These are phyloP conservation scores for Labeo rohita DNA, from an alignment of 2,113 vertebrate genomes.

Conservation along the genomic window DNA sequence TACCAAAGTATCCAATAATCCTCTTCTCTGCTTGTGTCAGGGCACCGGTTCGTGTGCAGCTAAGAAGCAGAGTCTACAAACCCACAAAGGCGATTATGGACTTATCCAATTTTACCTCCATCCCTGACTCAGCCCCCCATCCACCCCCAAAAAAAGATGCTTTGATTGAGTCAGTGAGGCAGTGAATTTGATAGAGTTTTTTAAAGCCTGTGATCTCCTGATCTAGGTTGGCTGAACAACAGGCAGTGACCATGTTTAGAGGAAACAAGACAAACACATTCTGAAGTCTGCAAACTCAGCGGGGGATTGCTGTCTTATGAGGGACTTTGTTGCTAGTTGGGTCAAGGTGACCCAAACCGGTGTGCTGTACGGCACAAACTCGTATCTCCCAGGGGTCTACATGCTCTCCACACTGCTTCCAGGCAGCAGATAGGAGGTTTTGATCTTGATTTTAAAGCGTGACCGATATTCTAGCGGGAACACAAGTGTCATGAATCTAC, in stretches of 20 bases:
- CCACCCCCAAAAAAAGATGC: conserved; percentile 20
- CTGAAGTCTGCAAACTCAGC: conserved; percentile 28
- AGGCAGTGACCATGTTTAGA: conserved; percentile 22
- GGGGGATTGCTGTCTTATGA: conserved; percentile 21
- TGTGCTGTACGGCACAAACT: conserved; percentile 10
- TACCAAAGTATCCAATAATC: conserved; percentile 48
- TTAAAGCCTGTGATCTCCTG: conserved; percentile 26
- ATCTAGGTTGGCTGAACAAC: conserved; percentile 43
- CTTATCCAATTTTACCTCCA: conserved; percentile 56
- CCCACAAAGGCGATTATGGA: conserved; percentile 56
- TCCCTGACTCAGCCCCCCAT: conserved; percentile 40
- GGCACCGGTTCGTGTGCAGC: conserved; percentile 35
- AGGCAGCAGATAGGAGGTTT: conserved; percentile 16
- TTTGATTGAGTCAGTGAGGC: conserved; percentile 48
- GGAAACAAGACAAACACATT: conserved; percentile 38
- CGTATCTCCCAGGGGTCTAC: conserved; percentile 9
- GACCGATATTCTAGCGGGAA: conserved; percentile 11
- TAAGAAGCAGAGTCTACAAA: conserved; percentile 51
- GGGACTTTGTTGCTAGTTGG: conserved; percentile 29
- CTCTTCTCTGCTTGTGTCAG: conserved; percentile 35
- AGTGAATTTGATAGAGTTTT: conserved; percentile 52
- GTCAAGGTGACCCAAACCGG: conserved; percentile 54
- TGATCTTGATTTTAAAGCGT: conserved; percentile 5
- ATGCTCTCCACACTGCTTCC: conserved; percentile 14
- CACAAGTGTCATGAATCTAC: neutral